Percentiles rank a stretch among this genome's conserved stretches.
Evolutionary conservation across 53 echinoderm and acorn worm genomes (phyloP).

Genomic region (Paracentrotus lividus): DNA sequence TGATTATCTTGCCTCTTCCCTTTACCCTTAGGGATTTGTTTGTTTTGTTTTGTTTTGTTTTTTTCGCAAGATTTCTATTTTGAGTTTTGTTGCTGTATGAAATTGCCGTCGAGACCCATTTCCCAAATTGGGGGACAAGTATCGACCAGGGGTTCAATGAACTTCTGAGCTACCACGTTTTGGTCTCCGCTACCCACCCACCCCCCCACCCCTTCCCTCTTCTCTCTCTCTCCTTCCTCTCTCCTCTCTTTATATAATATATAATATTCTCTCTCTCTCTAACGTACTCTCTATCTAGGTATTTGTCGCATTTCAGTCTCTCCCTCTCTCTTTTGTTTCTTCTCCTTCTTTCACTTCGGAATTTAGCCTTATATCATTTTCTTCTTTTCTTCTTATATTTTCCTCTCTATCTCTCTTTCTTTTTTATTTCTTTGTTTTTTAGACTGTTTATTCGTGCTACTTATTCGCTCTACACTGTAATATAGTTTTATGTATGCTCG

Average conservation of each 20-base stretch:
- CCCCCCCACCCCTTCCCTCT: neutral
- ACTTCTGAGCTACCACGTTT: neutral
- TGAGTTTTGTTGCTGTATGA: neutral
- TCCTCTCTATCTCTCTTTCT: neutral
- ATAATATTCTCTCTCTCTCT: conserved; percentile 46
- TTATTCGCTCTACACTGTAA: neutral
- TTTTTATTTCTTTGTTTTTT: neutral
- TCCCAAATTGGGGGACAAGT: neutral
- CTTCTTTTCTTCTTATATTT: neutral
- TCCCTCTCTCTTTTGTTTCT: neutral
- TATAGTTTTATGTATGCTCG: neutral
- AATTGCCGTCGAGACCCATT: neutral
- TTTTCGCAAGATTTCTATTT: neutral
- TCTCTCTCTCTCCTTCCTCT: neutral
- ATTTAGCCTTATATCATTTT: neutral
- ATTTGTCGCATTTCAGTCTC: neutral
- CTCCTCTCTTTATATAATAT: conserved; percentile 4
- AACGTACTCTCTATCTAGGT: neutral
- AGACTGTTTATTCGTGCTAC: neutral
- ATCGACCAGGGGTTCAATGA: neutral
- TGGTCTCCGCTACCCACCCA: neutral
- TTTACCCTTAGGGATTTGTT: too few species aligned
- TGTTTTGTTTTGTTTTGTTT: too few species aligned
- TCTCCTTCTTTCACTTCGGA: too few species aligned
- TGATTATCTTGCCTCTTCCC: too few species aligned